Evolutionary conservation across 2,888 invertebrate genomes (phyloP), one percentile per base, ranked within the genome.

Genomic region (Venustoraphidia nigricollis): DNA sequence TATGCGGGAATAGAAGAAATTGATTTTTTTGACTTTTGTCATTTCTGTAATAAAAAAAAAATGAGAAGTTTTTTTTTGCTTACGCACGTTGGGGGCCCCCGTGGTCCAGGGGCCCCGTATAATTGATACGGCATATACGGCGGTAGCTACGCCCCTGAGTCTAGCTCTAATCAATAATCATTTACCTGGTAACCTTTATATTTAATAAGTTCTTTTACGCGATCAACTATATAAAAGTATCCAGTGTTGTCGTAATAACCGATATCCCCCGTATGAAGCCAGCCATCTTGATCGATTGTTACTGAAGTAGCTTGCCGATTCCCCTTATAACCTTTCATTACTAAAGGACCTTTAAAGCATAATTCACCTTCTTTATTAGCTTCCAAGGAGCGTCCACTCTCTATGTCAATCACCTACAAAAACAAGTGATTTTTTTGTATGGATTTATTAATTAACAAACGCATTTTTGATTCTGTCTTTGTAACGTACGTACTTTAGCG

Each of bases 191-290:
- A 84, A 40, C 83, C 90, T 64, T 92, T 91, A 60, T 88, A 90
- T 64, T 93, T 93, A 58, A 93, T 92, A 34, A 93, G 76, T 61
- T 92, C 91, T 62, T 93, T 93, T 14, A 90, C 68, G 51, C 93
- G 70, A 63, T 91, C 93, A 2, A 90, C 83, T 53, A 92, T 79
- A 59, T 75, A 90, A 64, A 89, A 83, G 63, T 74, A 80, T 1
- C 79, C 81, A 11, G 89, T 79, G 1, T 76, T 64, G 59, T 91
- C 88, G 56, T 80, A 86, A 62, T 85, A 88, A 1, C 84, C 91
- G 54, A 92, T 69, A 62, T 93, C 92, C 0, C 91, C 91, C 35
- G 83, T 79, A 54, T 79, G 76, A 10, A 85, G 63, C 76, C 80
- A 93, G 0, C 91, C 90, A 49, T 88, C 82, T 13, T 65, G 61